phyloP scores from a whole-genome alignment of 2,113 vertebrate genomes.

The Ifrita kowaldi region DNA sequence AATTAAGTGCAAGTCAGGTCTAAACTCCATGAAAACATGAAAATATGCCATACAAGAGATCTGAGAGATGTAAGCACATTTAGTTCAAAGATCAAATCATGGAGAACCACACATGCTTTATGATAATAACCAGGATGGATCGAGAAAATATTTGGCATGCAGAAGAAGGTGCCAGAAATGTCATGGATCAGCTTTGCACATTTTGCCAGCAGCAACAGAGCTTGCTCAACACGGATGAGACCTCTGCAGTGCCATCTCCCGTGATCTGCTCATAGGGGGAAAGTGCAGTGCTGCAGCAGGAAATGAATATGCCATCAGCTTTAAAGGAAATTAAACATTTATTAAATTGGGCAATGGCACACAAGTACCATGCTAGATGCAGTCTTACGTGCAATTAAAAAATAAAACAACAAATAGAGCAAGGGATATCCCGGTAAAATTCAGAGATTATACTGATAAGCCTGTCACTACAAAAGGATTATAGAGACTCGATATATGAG shows the following conservation, averaged over 20 bases:
- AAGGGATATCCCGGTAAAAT: neutral
- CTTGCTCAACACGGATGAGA: fast-evolving
- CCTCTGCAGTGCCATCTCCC: neutral
- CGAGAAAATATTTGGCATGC: neutral
- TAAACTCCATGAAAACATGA: neutral
- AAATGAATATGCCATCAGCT: neutral
- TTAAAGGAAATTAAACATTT: neutral
- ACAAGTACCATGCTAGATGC: neutral
- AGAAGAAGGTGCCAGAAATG: neutral
- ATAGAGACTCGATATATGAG: neutral
- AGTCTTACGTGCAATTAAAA: neutral
- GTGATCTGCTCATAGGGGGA: neutral
- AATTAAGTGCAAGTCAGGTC: neutral
- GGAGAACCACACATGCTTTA: neutral
- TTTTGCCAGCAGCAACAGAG: neutral
- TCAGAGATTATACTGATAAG: neutral
- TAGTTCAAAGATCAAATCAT: neutral
- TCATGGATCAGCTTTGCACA: neutral
- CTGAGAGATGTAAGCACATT: neutral
- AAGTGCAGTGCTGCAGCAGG: neutral
- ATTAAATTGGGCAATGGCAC: neutral
- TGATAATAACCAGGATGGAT: neutral
- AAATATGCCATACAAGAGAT: neutral
- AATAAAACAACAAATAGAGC: neutral
- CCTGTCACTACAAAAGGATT: neutral